Evolutionary conservation across 2,113 vertebrate genomes (phyloP), one percentile per base, ranked within the genome.

Genomic region (Alosa alosa): DNA sequence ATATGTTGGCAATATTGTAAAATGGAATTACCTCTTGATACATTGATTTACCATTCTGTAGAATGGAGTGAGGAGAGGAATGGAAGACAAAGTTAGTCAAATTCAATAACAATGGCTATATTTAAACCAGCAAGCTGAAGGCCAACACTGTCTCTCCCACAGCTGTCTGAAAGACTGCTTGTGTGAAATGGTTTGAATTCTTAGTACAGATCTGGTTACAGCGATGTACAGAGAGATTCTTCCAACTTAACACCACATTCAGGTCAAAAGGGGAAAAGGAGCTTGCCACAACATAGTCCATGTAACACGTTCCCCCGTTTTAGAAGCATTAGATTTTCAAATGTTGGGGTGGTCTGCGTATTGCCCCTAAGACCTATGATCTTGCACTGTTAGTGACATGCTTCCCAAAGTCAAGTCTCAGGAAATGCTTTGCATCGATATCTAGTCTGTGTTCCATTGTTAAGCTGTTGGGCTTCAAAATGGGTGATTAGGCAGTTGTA

Each of bases 51-150:
- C 25, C 15, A 15, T 72, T 72, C n/a, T 72, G 64, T 36, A 36
- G 11, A 72, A 72, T 15, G 31, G 64, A 2, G 64, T 72, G 64
- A 25, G 31, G 64, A 72, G 64, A 31, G 31, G 31, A 25, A 7
- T 3, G 25, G 64, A 72, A 31, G 64, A 31, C 31, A 36, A 36
- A 72, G 64, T 72, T 72, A 13, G 64, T 72, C 82, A 81, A 82
- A 87, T 86, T 46, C 81, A 88, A 88, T 88, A 64, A 86, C 90
- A 85, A 47, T 68, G 25, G 45, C 84, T 86, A 89, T 86, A 86
- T 86, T 81, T 88, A 91, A 89, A 81, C 9, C 2, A 18, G 47
- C 83, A 82, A 11, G 49, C 81, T 86, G 83, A 88, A 88, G 82
- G 85, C 64, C 25, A 72, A 31, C 64, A 72, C 83, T 64, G 0